Percentiles rank a stretch among this genome's conserved stretches.
Evolutionary conservation across 2,888 invertebrate genomes (phyloP).

Genomic region (Eilema depressum): DNA sequence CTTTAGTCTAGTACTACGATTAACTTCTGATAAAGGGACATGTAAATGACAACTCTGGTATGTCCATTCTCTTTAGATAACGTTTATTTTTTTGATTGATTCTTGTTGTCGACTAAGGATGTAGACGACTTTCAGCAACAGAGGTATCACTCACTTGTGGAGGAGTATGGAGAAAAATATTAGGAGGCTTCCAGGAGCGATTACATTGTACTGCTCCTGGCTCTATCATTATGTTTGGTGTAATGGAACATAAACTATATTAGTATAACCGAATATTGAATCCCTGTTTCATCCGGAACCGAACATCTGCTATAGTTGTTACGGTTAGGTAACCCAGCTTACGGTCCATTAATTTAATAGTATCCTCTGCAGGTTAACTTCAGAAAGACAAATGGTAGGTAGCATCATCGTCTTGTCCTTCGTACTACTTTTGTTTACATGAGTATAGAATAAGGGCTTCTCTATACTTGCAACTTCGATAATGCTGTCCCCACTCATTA

Average conservation of each 20-base stretch:
- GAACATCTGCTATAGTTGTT: conserved; percentile 13
- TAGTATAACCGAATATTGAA: neutral
- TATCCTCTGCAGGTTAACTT: conserved; percentile 6
- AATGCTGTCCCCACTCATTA: neutral
- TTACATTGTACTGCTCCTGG: neutral
- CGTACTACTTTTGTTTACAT: neutral
- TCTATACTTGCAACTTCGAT: neutral
- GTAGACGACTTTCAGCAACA: neutral
- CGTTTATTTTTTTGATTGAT: no score
- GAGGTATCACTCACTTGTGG: neutral
- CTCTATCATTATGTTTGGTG: neutral
- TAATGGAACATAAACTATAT: neutral
- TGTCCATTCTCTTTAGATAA: no score
- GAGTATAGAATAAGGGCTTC: neutral
- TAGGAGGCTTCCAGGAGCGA: neutral
- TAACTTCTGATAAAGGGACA: no score
- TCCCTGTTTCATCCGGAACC: neutral
- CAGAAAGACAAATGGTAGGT: neutral
- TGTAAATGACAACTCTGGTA: no score
- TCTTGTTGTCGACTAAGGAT: no score
- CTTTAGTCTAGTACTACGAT: no score
- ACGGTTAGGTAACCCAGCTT: conserved; percentile 11
- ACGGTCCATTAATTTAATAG: conserved; percentile 12
- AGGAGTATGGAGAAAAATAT: neutral
- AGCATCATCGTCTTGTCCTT: neutral